phyloP scores from a whole-genome alignment of 2,113 vertebrate genomes.

The Ictalurus furcatus region DNA sequence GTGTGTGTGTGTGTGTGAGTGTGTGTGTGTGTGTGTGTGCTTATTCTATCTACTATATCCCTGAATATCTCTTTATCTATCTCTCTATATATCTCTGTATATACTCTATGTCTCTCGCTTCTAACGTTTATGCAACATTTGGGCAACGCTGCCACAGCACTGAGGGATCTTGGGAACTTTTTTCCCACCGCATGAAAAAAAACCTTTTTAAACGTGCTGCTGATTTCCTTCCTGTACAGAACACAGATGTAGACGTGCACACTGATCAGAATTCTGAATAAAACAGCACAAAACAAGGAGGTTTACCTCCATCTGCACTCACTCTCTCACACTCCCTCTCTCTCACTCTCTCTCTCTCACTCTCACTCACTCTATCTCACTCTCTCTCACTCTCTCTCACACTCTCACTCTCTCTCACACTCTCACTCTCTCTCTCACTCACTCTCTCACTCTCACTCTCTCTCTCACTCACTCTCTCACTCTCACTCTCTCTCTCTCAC shows the following conservation, averaged over 20 bases:
- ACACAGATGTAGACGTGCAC: neutral
- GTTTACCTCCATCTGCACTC: neutral
- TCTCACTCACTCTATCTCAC: too few species aligned
- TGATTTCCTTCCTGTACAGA: slow-evolving; percentile 29
- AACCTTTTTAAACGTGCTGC: slow-evolving; percentile 8
- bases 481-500: neutral
- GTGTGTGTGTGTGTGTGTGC: neutral
- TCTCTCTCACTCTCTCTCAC: neutral
- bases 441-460: neutral
- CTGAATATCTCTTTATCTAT: neutral
- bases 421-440: too few species aligned
- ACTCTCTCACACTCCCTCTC: neutral
- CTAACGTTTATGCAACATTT: neutral
- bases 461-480: too few species aligned
- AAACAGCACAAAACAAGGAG: neutral
- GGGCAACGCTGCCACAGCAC: neutral
- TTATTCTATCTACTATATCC: neutral
- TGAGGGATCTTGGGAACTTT: slow-evolving; percentile 14
- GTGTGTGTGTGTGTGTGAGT: neutral
- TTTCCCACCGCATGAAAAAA: too few species aligned
- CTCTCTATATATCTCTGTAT: too few species aligned
- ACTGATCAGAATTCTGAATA: neutral
- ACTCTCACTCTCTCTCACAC: neutral
- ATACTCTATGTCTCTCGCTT: neutral
- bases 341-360: neutral